Evolutionary conservation across 2,797 vertebrate genomes (phyloP), one percentile per base, ranked within the genome.

Genomic region (Thripadectes ignobilis): DNA sequence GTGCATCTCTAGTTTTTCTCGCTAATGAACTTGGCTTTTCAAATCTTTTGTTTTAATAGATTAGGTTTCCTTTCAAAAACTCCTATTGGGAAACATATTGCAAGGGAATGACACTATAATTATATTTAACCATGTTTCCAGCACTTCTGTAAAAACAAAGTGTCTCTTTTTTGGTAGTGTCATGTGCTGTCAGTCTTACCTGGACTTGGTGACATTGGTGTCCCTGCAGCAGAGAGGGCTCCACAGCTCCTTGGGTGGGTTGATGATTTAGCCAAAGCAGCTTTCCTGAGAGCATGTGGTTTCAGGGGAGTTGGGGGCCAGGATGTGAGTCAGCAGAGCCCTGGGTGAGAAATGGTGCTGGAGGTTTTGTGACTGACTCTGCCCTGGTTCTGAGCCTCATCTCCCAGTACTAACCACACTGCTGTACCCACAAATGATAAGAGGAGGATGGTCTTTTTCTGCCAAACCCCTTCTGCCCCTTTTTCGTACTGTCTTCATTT

Each of bases 161-260:
- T 34, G 39, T 15, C 29, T 79, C 36, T 59, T 72, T 54, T 49
- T 59, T 14, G 27, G 62, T 62, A 23, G 21, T 6, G 1, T 24
- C 23, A 0, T 5, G 3, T 30, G 77, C 46, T 34, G 39, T n/a
- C n/a, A 24, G 58, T 65, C 34, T 34, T 43, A 7, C 10, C 1
- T 0, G 3, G 61, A 3, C 14, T 34, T 0, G 0, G 38, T 43
- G 58, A 3, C 18, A 1, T 51, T 3, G 4, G 8, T 8, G 8
- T 32, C n/a, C 58, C 39, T 27, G 63, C n/a, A 55, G 48, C 45
- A 41, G 22, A 26, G 45, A 48, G 29, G 41, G 58, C 66, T 86
- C 27, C 51, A 1, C 0, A 10, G 51, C 65, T 80, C 15, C 36
- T 39, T n/a, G 0, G 30, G 23, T 17, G 14, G 29, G 59, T 19